Base-by-base conservation (phyloP, 2,797 vertebrate species). In the Anabacerthia variegaticeps region DNA sequence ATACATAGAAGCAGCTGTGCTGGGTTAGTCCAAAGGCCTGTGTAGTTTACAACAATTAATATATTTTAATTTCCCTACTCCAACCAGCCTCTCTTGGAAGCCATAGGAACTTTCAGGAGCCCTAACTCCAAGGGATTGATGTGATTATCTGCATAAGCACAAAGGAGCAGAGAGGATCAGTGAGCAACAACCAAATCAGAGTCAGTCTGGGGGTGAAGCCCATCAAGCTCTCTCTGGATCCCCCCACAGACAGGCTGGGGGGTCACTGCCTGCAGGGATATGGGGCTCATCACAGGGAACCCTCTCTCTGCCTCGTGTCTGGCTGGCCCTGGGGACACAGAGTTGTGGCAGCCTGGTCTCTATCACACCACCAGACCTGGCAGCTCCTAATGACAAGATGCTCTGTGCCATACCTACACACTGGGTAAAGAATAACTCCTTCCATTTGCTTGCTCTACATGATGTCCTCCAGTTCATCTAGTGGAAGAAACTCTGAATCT, bases 71-170 rank as follows among this genome's bases (percentile, higher is more conserved):
- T 69, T 58, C 44, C 6, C 8, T 15, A n/a, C 12, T 39, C 52
- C 16, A 67, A 28, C 11, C 37, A 86, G 54, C 26, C 44, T 41
- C 61, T 72, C 41, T 27, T 58, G 32, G 48, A 61, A 75, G 71
- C 11, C 58, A n/a, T 0, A 85, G n/a, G 68, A 73, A n/a, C 30
- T 19, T 55, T 23, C 32, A 89, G 61, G 36, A 92, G n/a, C 65
- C 24, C 22, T 10, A 69, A 43, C 4, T 39, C 9, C 6, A 0
- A 0, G 3, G 9, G 15, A 22, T 10, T 39, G 74, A 30, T 6
- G 36, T 5, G 1, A n/a, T 88, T 34, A 59, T 6, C 16, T 77
- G 26, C 32, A 54, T 41, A 39, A 18, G 36, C 43, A 76, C 61
- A 74, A 36, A 43, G 11, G 32, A 81, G 65, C 23, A 22, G 15